phyloP scores from a whole-genome alignment of 2,797 vertebrate species.

The Aulostomus chinensis region DNA sequence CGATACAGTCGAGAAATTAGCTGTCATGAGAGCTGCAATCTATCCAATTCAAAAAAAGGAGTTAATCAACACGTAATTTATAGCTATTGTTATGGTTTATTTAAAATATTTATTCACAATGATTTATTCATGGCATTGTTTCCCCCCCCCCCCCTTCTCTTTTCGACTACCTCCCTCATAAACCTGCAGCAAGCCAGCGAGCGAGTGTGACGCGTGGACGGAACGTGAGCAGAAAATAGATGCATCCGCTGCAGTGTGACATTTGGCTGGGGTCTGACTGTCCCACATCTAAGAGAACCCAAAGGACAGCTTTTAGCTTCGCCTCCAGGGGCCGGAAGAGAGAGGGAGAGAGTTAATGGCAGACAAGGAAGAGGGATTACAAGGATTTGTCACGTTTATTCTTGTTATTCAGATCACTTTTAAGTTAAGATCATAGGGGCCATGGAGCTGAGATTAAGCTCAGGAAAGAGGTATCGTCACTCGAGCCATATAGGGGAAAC shows the following conservation, averaged over 20 bases:
- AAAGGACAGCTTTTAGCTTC: constrained; percentile 61
- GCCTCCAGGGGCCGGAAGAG: constrained; percentile 53
- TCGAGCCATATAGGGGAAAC: constrained; percentile 48
- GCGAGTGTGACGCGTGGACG: constrained; percentile 23
- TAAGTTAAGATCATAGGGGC: constrained; percentile 45
- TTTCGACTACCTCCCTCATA: constrained; percentile 33
- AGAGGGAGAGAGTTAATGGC: constrained; percentile 51
- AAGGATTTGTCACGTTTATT: constrained; percentile 53
- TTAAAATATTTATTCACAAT: constrained; percentile 65
- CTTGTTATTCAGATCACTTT: constrained; percentile 56
- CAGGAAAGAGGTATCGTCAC: constrained; percentile 29
- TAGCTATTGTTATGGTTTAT: constrained; percentile 62
- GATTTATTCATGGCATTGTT: constrained; percentile 44
- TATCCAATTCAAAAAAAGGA: constrained; percentile 57
- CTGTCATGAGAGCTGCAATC: constrained; percentile 61
- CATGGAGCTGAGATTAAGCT: constrained; percentile 30
- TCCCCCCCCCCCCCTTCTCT: not conserved
- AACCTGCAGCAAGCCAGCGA: constrained; percentile 42
- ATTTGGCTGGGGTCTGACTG: constrained; percentile 60
- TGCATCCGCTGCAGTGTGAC: constrained; percentile 63
- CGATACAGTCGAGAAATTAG: constrained; percentile 59
- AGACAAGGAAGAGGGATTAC: constrained; percentile 54
- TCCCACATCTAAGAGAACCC: constrained; percentile 59
- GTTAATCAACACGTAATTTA: constrained; percentile 55
- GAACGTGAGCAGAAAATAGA: constrained; percentile 63